phyloP scores from a whole-genome alignment of 2,797 vertebrate species.

The Yasuhikotakia modesta region DNA sequence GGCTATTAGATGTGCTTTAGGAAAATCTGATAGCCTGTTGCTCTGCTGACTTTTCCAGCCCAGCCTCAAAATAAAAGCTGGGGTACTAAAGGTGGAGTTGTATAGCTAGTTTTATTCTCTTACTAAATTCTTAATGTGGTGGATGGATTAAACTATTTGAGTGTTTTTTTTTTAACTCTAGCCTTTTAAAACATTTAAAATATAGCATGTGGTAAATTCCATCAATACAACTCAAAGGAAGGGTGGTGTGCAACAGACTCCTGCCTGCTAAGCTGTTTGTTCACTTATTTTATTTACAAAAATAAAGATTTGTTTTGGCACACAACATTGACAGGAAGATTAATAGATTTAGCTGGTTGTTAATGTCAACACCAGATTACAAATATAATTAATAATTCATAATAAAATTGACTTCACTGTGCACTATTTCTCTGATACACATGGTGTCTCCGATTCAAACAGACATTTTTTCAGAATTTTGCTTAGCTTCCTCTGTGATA shows the following conservation, averaged over 20 bases:
- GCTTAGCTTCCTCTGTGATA: slow-evolving; percentile 5
- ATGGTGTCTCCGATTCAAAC: no score
- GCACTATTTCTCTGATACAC: background rate
- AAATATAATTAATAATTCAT: background rate
- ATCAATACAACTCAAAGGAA: slow-evolving; percentile 39
- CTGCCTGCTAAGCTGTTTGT: slow-evolving; percentile 20
- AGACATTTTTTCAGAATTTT: slow-evolving; percentile 9
- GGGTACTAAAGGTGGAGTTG: slow-evolving; percentile 34
- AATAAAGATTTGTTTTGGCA: background rate
- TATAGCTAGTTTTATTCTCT: slow-evolving; percentile 40
- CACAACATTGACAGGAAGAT: slow-evolving; percentile 18
- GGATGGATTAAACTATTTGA: slow-evolving; percentile 57
- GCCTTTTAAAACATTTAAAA: slow-evolving; percentile 64
- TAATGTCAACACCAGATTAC: background rate
- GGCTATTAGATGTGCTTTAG: no score
- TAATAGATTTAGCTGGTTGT: slow-evolving; percentile 7
- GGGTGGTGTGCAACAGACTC: slow-evolving; percentile 22
- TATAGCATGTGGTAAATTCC: slow-evolving; percentile 47
- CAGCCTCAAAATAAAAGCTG: slow-evolving; percentile 12
- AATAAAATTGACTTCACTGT: background rate
- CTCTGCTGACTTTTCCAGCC: background rate
- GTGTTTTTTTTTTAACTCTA: slow-evolving; percentile 35
- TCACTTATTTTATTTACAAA: slow-evolving; percentile 12
- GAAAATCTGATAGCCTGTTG: slow-evolving; percentile 31
- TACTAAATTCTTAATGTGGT: slow-evolving; percentile 53